These are phyloP conservation scores for Nymphalis polychloros DNA, from an alignment of 2,888 invertebrate species.

Conservation along the genomic window DNA sequence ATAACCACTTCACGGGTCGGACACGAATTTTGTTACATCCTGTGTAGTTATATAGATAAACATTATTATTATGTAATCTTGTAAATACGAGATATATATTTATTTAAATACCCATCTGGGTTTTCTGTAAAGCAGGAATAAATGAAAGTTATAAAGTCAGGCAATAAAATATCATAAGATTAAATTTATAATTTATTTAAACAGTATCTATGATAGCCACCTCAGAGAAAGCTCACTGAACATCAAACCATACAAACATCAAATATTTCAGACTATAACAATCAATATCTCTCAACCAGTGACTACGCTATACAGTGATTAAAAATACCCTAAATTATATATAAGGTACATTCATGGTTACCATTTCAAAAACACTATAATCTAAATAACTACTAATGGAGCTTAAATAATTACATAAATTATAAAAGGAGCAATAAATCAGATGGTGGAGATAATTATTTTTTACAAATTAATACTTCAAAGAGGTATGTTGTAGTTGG, in stretches of 20 bases:
- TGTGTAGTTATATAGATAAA: too few species aligned
- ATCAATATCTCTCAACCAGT: constrained; percentile 17
- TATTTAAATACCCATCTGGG: too few species aligned
- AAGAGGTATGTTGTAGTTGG: too few species aligned
- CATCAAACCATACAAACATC: constrained; percentile 17
- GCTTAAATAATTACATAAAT: constrained; percentile 6
- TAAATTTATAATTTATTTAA: constrained; percentile 37
- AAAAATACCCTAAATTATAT: constrained; percentile 16
- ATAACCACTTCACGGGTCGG: too few species aligned
- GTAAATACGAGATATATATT: too few species aligned
- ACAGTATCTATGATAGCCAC: constrained; percentile 36
- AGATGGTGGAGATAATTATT: not conserved
- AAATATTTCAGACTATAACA: constrained; percentile 21
- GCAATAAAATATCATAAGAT: constrained; percentile 10
- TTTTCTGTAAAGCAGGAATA: too few species aligned
- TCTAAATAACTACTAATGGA: constrained; percentile 14
- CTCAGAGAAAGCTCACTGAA: constrained; percentile 35
- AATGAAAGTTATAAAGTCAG: not conserved
- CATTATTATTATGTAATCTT: too few species aligned
- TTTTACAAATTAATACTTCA: too few species aligned
- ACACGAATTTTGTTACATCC: too few species aligned
- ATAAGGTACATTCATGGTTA: constrained; percentile 21
- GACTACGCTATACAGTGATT: not conserved
- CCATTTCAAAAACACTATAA: constrained; percentile 18
- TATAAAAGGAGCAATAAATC: constrained; percentile 17